A percentile compares a stretch with the other conserved stretches of the same genome.
Conservation (phyloP, 2,888 invertebrate species). For the Tinea trinotella region DNA sequence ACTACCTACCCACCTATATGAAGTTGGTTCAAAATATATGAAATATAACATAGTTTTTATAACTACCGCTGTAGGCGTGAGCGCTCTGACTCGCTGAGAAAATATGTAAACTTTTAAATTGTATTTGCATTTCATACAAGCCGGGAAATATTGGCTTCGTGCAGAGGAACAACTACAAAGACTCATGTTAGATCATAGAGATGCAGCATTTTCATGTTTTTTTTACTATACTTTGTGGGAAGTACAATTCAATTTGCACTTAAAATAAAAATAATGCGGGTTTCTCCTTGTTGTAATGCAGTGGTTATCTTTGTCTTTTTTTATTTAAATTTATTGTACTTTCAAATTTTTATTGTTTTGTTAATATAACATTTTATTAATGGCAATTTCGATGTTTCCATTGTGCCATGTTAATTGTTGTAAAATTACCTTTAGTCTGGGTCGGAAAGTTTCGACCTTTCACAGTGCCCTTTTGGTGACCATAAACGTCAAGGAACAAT, state of each 20-base stretch:
- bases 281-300: constrained; percentile 7
- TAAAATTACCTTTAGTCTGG: constrained; percentile 44
- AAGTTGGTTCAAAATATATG: neutral
- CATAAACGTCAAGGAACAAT: constrained; percentile 69
- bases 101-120: constrained; percentile 69
- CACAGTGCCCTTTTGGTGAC: constrained; percentile 58
- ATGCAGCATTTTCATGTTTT: constrained; percentile 15
- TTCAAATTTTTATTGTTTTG: neutral
- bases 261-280: constrained; percentile 10
- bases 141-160: constrained; percentile 58
- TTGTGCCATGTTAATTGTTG: constrained; percentile 47
- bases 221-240: constrained; percentile 15
- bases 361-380: constrained; percentile 12
- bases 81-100: constrained; percentile 48
- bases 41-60: neutral
- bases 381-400: constrained; percentile 21
- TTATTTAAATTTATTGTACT: neutral
- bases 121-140: constrained; percentile 67
- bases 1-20: no score
- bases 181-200: constrained; percentile 34
- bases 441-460: constrained; percentile 47
- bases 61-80: constrained; percentile 43
- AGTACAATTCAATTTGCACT: constrained; percentile 21
- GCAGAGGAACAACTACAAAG: constrained; percentile 43
- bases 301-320: neutral